Evolutionary conservation across 2,888 invertebrate species (phyloP).

Genomic region (Sarcophaga subvicina): DNA sequence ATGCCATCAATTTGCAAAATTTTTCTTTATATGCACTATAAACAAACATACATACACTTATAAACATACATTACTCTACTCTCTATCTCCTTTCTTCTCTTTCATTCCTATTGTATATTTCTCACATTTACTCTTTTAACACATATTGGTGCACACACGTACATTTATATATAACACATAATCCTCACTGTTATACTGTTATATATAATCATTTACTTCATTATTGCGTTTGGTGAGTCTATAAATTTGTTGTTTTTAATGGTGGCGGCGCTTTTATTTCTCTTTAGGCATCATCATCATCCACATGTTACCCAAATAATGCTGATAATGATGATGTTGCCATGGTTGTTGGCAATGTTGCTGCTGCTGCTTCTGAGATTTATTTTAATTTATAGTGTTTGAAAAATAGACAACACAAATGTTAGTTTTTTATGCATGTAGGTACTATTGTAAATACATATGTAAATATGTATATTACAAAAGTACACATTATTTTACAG

Average conservation of each 20-base stretch:
- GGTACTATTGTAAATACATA: too few species aligned
- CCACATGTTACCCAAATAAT: neutral
- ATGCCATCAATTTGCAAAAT: slow-evolving; percentile 39
- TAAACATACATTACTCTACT: too few species aligned
- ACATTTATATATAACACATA: neutral
- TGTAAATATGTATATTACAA: too few species aligned
- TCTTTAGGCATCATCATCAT: neutral
- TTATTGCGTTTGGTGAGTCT: too few species aligned
- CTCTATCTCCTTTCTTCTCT: neutral
- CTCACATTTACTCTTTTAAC: neutral
- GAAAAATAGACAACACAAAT: neutral
- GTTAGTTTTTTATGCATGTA: too few species aligned
- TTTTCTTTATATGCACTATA: neutral
- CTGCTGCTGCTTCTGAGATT: neutral
- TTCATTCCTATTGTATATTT: neutral
- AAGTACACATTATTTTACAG: too few species aligned
- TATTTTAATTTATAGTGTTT: slow-evolving; percentile 11
- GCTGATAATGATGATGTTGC: neutral
- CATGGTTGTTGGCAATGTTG: neutral
- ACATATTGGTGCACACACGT: neutral
- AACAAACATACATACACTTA: too few species aligned
- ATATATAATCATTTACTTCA: too few species aligned
- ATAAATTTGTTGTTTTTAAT: neutral
- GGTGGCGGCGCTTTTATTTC: neutral
- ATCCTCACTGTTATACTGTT: too few species aligned